Percentiles rank a stretch among this genome's conserved stretches.
phyloP scores from a whole-genome alignment of 1,140 invertebrate genomes.

The Drosophila carrolli region DNA sequence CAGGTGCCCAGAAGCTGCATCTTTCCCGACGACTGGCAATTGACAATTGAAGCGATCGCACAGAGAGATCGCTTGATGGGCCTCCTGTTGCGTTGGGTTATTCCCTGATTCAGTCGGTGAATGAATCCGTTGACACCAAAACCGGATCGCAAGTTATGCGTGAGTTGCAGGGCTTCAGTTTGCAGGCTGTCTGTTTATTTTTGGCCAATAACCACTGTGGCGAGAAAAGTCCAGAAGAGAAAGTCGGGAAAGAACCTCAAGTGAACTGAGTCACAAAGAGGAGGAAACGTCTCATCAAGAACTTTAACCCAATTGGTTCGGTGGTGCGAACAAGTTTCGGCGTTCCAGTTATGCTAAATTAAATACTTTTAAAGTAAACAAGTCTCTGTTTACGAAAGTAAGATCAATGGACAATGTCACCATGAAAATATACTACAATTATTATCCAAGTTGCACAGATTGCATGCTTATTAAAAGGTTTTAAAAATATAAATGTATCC shows the following conservation, averaged over 20 bases:
- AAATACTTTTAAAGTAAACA: not conserved
- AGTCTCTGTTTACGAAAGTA: no score
- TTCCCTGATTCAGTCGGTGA: not conserved
- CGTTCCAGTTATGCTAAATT: conserved; percentile 4
- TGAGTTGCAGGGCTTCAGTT: conserved; percentile 7
- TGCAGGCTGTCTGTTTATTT: conserved; percentile 26
- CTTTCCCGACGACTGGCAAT: not conserved
- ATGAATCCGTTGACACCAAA: not conserved
- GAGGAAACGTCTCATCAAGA: conserved; percentile 2
- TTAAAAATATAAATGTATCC: no score
- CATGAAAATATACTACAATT: no score
- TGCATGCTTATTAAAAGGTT: no score
- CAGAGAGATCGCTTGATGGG: not conserved
- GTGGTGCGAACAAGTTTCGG: conserved; percentile 6
- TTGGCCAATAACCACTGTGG: conserved; percentile 13
- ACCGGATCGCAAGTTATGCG: conserved; percentile 10
- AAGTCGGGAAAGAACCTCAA: conserved; percentile 16
- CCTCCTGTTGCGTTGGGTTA: not conserved
- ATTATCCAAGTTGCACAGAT: no score
- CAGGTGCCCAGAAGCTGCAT: conserved; percentile 29
- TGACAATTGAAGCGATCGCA: conserved; percentile 9
- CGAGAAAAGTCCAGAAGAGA: conserved; percentile 16
- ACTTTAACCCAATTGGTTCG: conserved; percentile 13
- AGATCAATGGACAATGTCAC: no score
- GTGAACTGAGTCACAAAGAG: conserved; percentile 7